These are phyloP conservation scores for Montipora cactus DNA, from an alignment of 64 coral and sea anemone genomes.

Conservation along the genomic window DNA sequence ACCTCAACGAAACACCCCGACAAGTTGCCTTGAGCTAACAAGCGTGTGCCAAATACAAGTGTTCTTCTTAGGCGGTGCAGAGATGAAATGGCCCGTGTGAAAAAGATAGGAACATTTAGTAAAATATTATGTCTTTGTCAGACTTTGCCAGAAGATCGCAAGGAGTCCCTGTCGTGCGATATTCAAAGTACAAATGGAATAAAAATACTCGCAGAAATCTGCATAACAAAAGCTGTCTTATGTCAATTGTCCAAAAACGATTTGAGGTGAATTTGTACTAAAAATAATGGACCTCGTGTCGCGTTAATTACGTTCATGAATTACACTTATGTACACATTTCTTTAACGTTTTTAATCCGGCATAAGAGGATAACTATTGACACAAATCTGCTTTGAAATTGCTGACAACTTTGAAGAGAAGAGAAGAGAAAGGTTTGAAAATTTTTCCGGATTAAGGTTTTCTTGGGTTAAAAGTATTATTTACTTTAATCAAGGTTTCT, in stretches of 20 bases:
- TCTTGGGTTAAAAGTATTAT: no score
- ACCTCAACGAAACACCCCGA: neutral
- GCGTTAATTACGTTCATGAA: slow-evolving; percentile 40
- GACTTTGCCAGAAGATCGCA: neutral
- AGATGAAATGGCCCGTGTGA: neutral
- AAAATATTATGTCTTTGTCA: no score
- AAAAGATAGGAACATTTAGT: no score
- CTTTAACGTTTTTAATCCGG: neutral
- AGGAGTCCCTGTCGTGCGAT: neutral
- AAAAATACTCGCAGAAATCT: neutral
- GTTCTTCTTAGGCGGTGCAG: neutral
- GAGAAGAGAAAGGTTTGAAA: neutral
- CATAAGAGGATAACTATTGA: neutral
- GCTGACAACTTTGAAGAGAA: neutral
- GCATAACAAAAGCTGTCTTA: slow-evolving; percentile 8
- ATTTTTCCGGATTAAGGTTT: neutral
- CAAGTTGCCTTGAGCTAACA: slow-evolving; percentile 22
- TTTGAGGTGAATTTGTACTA: slow-evolving; percentile 18
- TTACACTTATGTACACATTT: slow-evolving; percentile 6
- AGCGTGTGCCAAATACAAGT: neutral
- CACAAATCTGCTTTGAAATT: neutral
- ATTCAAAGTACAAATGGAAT: slow-evolving; percentile 1
- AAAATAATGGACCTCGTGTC: slow-evolving; percentile 19
- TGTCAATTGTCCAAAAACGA: neutral
- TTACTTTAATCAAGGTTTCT: no score